Base-by-base conservation (phyloP, 2,888 invertebrate genomes). In the Rotaria socialis region DNA sequence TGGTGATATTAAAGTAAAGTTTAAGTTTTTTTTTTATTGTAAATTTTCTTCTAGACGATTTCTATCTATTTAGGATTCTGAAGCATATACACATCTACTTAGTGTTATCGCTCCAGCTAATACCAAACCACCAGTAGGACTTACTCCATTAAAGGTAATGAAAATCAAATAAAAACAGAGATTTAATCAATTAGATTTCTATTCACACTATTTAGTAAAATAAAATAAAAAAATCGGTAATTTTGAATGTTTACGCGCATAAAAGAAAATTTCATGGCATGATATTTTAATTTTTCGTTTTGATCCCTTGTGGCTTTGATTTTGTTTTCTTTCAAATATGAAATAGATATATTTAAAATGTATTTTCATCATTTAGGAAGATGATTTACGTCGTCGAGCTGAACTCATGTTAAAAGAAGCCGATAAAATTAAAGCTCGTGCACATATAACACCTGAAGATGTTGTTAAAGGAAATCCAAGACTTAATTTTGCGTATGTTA, bases 381-480 rank as follows among this genome's bases (percentile, higher is more conserved):
- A 87, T 41, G 90, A 90, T 84, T 85, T 87, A 22, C 86, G 87
- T 84, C 85, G 88, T 86, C 93, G 98, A 84, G 99, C 99, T 0
- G 97, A 97, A 91, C 92, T 95, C 4, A 98, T 99, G 97, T 92
- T 99, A 88, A 95, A 96, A 89, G 97, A 99, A 91, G 97, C 99
- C 0, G 95, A 95, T 80, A 97, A 97, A 92, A 93, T 99, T 55
- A 95, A 95, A 67, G 99, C 98, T 89, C 94, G 98, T 86, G 95
- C 96, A 89, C 99, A 99, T 92, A 95, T 99, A 1, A 95, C 96
- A 0, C 94, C 97, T 0, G 94, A 94, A 55, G 99, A 99, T 92
- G 97, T 99, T 22, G 96, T 97, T 0, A 95, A 94, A 88, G 98
- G 98, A 8, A 95, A 97, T 84, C 96, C 97, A 93, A 99, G 99